Conservation (phyloP, 2,888 invertebrate genomes). For the Tryphoninae sp. region DNA sequence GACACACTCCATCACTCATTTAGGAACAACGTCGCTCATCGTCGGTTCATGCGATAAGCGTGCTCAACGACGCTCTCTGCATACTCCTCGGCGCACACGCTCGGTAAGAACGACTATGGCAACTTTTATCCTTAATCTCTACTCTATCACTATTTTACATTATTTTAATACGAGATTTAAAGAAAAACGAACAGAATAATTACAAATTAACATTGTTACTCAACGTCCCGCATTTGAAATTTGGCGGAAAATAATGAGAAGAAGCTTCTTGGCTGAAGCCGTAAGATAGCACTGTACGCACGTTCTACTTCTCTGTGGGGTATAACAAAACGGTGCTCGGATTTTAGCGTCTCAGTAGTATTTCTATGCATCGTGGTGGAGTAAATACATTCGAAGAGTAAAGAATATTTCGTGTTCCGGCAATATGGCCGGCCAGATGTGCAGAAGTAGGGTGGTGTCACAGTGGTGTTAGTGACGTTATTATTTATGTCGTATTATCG, state of each 20-base stretch:
- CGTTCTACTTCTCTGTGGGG: not conserved
- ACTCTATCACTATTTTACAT: too few species aligned
- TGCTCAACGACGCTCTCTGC: too few species aligned
- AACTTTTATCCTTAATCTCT: too few species aligned
- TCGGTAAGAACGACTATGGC: too few species aligned
- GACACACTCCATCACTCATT: too few species aligned
- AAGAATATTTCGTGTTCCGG: slow-evolving; percentile 66
- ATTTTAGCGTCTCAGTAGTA: slow-evolving; percentile 37
- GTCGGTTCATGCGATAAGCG: too few species aligned
- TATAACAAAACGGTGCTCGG: slow-evolving; percentile 21
- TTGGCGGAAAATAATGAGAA: not conserved
- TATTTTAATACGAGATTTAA: too few species aligned
- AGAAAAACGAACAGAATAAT: not conserved
- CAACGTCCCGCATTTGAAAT: slow-evolving; percentile 1
- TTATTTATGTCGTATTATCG: slow-evolving; percentile 81
- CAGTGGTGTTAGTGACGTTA: slow-evolving; percentile 80
- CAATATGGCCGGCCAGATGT: slow-evolving; percentile 80
- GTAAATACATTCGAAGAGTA: slow-evolving; percentile 27
- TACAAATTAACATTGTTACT: not conserved
- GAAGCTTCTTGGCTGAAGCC: not conserved
- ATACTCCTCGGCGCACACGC: too few species aligned
- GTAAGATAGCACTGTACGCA: slow-evolving; percentile 15
- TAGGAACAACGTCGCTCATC: too few species aligned
- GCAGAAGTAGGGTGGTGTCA: slow-evolving; percentile 79
- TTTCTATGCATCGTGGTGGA: slow-evolving; percentile 1